Evolutionary conservation across 2,888 invertebrate species (phyloP).

Genomic region (Tanypteryx hageni): DNA sequence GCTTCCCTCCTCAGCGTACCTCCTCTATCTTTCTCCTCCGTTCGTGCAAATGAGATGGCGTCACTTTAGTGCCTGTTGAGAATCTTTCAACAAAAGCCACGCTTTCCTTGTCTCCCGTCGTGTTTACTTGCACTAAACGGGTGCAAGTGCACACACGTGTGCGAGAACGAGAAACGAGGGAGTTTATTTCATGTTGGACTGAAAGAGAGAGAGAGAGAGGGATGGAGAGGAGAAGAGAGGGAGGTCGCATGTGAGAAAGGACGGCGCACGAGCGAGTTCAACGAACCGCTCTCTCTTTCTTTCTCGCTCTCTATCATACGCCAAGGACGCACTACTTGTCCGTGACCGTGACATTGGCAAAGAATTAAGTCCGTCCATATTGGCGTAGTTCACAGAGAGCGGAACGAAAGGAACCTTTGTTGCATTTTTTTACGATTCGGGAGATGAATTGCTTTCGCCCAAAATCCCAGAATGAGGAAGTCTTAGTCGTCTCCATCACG

Average conservation of each 20-base stretch:
- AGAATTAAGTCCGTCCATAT: constrained; percentile 23
- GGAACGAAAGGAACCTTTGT: neutral
- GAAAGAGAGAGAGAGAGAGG: neutral
- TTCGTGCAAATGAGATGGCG: neutral
- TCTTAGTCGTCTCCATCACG: neutral
- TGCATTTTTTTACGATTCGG: neutral
- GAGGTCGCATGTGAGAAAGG: neutral
- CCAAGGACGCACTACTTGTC: constrained; percentile 41
- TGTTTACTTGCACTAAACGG: constrained; percentile 9
- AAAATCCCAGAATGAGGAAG: neutral
- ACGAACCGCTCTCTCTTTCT: neutral
- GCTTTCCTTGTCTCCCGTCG: neutral
- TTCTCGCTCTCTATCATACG: neutral
- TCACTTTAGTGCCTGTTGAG: neutral
- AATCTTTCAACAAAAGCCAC: constrained; percentile 24
- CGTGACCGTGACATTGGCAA: constrained; percentile 60
- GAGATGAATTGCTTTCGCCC: neutral
- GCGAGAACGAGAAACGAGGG: neutral
- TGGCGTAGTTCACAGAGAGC: constrained; percentile 44
- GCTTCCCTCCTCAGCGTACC: neutral
- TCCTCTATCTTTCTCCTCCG: neutral
- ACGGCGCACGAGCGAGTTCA: constrained; percentile 25
- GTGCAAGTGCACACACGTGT: neutral
- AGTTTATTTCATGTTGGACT: neutral
- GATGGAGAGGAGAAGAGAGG: neutral